phyloP scores from a whole-genome alignment of 2,888 invertebrate species.

The Dromius quadrimaculatus region DNA sequence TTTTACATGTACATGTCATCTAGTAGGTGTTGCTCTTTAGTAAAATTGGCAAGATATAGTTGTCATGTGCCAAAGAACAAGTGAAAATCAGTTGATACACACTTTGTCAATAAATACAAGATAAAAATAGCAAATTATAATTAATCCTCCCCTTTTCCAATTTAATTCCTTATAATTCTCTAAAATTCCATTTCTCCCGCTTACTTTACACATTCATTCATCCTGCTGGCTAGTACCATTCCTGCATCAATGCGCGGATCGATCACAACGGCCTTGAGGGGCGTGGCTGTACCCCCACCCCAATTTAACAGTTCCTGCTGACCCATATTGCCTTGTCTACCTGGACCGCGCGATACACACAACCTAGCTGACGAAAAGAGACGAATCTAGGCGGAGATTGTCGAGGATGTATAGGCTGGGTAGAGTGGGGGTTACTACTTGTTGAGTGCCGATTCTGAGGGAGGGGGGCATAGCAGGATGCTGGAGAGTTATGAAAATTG shows the following conservation, averaged over 20 bases:
- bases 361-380: not conserved
- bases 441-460: not conserved
- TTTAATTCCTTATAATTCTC: not conserved
- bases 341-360: slow-evolving; percentile 15
- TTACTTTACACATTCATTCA: slow-evolving; percentile 3
- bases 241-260: slow-evolving; percentile 11
- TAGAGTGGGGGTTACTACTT: not conserved
- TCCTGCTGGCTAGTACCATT: not conserved
- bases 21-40: slow-evolving; percentile 31
- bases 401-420: not conserved
- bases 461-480: not conserved
- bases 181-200: not conserved
- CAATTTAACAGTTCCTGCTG: slow-evolving; percentile 13
- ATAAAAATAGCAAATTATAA: slow-evolving; percentile 2
- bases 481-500: too few species aligned
- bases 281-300: slow-evolving; percentile 6
- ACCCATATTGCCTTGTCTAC: slow-evolving; percentile 21
- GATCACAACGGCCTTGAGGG: slow-evolving; percentile 26
- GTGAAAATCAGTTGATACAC: slow-evolving; percentile 26
- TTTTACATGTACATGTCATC: not conserved
- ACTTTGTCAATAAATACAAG: too few species aligned
- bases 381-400: not conserved
- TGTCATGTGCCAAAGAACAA: slow-evolving; percentile 31
- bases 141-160: not conserved
- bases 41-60: slow-evolving; percentile 19